These are phyloP conservation scores for Drosophila ogumai DNA, from an alignment of 1,140 invertebrate genomes.

Conservation along the genomic window DNA sequence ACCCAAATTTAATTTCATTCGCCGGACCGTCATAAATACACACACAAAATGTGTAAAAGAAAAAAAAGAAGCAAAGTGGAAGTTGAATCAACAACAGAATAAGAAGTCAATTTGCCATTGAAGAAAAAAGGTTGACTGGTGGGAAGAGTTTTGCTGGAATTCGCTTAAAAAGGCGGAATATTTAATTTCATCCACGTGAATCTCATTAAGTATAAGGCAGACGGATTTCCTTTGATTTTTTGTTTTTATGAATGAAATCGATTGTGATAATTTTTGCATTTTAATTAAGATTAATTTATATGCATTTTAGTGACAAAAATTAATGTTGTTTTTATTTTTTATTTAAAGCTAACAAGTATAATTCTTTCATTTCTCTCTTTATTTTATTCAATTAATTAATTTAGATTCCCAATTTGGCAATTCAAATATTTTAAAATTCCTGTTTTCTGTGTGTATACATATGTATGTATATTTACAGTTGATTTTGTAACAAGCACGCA, in stretches of 20 bases:
- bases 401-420: slow-evolving; percentile 5
- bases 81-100: slow-evolving; percentile 18
- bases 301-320: no score
- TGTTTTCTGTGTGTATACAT: slow-evolving; percentile 11
- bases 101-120: slow-evolving; percentile 13
- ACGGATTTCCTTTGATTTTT: slow-evolving; percentile 7
- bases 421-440: slow-evolving; percentile 1
- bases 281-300: neutral
- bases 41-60: slow-evolving; percentile 48
- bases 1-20: slow-evolving; percentile 61
- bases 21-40: slow-evolving; percentile 47
- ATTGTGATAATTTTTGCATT: neutral
- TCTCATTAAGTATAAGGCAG: neutral
- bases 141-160: slow-evolving; percentile 3
- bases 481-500: slow-evolving; percentile 29
- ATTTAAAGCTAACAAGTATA: neutral
- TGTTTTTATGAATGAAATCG: slow-evolving; percentile 12
- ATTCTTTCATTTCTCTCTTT: neutral
- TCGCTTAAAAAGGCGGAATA: slow-evolving; percentile 18
- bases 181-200: slow-evolving; percentile 12
- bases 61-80: slow-evolving; percentile 1
- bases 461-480: neutral
- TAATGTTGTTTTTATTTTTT: no score
- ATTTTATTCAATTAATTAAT: neutral
- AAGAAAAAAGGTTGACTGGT: slow-evolving; percentile 16